phyloP scores from a whole-genome alignment of 2,797 vertebrate genomes.

The Chanos chanos region DNA sequence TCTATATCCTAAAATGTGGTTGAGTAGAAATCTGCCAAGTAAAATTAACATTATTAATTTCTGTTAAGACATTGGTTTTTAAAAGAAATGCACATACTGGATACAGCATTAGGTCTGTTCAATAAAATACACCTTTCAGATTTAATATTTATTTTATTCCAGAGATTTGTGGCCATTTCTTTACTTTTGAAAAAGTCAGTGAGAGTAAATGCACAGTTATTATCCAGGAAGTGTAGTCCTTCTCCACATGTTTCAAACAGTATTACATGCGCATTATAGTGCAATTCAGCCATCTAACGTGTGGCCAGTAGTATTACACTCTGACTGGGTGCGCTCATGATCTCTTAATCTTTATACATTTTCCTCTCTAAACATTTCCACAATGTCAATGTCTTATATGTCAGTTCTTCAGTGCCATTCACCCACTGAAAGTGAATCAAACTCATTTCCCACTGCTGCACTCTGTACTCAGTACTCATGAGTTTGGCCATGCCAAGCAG shows the following conservation, averaged over 20 bases:
- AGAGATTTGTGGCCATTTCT: constrained; percentile 36
- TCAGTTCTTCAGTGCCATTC: neutral
- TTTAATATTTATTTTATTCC: constrained; percentile 37
- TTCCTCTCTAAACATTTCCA: too few species aligned
- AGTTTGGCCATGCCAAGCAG: constrained; percentile 25
- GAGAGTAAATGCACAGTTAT: constrained; percentile 43
- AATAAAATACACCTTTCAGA: constrained; percentile 4
- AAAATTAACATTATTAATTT: too few species aligned
- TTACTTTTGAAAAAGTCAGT: constrained; percentile 37
- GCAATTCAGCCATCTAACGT: constrained; percentile 19
- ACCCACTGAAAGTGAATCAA: constrained; percentile 26
- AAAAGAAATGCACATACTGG: too few species aligned
- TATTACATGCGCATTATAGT: constrained; percentile 34
- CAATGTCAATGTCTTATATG: constrained; percentile 21
- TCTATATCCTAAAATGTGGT: too few species aligned
- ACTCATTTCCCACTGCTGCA: constrained; percentile 15
- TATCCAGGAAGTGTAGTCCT: constrained; percentile 31
- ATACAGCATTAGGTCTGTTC: neutral
- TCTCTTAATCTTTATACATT: too few species aligned
- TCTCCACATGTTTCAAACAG: constrained; percentile 24
- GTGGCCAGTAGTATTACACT: too few species aligned
- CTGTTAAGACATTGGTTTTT: too few species aligned
- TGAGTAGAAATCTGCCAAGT: too few species aligned
- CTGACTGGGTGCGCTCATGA: too few species aligned
- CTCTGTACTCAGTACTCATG: constrained; percentile 22